phyloP scores from a whole-genome alignment of 92 coral and sea anemone species.

The Palythoa grandiflora region DNA sequence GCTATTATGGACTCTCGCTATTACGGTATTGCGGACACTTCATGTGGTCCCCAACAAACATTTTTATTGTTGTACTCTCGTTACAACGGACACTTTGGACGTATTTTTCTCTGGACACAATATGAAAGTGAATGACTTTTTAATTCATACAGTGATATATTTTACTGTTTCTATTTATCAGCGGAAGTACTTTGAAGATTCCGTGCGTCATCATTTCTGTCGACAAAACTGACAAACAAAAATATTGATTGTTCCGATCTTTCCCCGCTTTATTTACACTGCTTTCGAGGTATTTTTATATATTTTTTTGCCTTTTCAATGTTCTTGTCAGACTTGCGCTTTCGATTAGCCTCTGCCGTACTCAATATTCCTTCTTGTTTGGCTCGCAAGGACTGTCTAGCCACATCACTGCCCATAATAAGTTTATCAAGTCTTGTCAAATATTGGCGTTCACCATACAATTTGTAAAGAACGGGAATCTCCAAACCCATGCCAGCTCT shows the following conservation, averaged over 20 bases:
- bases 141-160: too few species aligned
- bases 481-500: slow-evolving; percentile 68
- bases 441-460: slow-evolving; percentile 63
- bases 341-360: slow-evolving; percentile 24
- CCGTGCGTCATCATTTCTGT: too few species aligned
- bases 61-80: slow-evolving; percentile 50
- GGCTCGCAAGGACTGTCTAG: slow-evolving; percentile 58
- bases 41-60: slow-evolving; percentile 53
- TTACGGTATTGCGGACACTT: slow-evolving; percentile 46
- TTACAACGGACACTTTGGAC: slow-evolving; percentile 44
- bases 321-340: slow-evolving; percentile 46
- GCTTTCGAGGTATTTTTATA: too few species aligned
- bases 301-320: slow-evolving; percentile 35
- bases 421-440: slow-evolving; percentile 64
- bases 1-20: slow-evolving; percentile 23
- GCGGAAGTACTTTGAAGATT: too few species aligned
- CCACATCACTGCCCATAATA: slow-evolving; percentile 52
- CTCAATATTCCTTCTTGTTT: slow-evolving; percentile 47
- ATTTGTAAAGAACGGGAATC: slow-evolving; percentile 61
- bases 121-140: too few species aligned
- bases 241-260: too few species aligned
- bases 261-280: too few species aligned
- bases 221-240: too few species aligned
- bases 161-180: too few species aligned
- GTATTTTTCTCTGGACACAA: too few species aligned